Evolutionary conservation across 2,113 vertebrate species (phyloP).

Genomic region (Lichenostomus cassidix): DNA sequence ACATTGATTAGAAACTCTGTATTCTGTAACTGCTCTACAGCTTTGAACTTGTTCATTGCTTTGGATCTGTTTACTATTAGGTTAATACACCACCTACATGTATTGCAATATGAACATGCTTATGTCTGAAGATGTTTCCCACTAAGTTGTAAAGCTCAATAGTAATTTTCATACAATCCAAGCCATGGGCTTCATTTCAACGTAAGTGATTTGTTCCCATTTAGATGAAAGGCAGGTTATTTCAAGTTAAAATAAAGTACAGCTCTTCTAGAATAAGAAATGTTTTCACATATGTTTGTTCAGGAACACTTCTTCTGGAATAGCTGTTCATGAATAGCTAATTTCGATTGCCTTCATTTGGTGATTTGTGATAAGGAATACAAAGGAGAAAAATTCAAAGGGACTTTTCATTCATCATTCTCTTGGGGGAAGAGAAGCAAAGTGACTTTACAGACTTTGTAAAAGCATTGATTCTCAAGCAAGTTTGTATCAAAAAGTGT

Average conservation of each 20-base stretch:
- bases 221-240: neutral
- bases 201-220: neutral
- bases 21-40: neutral
- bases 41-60: neutral
- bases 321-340: conserved; percentile 18
- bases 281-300: neutral
- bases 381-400: conserved; percentile 46
- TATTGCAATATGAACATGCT: neutral
- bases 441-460: conserved; percentile 22
- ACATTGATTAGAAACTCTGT: neutral
- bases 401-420: neutral
- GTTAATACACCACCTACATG: neutral
- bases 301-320: neutral
- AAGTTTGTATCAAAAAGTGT: neutral
- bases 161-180: neutral
- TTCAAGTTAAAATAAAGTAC: conserved; percentile 4
- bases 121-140: neutral
- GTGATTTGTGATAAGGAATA: conserved; percentile 20
- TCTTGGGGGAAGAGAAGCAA: neutral
- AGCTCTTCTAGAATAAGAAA: neutral
- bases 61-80: neutral
- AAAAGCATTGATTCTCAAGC: neutral
- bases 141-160: neutral
- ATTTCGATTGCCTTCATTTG: conserved; percentile 24
- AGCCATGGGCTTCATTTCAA: neutral